A percentile compares a stretch with the other conserved stretches of the same genome.
These are phyloP conservation scores for Dusona sp. DNA, from an alignment of 2,888 invertebrate species.

Conservation along the genomic window DNA sequence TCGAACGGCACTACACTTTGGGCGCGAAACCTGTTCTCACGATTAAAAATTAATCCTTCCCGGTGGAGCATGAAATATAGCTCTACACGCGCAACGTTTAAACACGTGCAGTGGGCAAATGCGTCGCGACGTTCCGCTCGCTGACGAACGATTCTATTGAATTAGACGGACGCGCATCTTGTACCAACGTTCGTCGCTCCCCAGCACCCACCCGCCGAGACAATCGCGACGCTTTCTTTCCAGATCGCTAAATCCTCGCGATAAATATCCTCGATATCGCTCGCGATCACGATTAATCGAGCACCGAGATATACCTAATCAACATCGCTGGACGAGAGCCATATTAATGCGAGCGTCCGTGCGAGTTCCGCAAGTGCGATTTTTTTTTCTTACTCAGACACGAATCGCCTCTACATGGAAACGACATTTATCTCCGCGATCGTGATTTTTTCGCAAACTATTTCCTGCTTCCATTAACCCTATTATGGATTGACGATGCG, in stretches of 20 bases:
- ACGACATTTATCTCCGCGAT: no score
- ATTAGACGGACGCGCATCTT: not conserved
- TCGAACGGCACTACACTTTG: not conserved
- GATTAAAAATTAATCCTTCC: constrained; percentile 1
- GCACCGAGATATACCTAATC: not conserved
- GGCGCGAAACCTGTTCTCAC: not conserved
- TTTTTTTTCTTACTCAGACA: not conserved
- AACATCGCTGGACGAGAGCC: not conserved
- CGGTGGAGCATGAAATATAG: constrained; percentile 1
- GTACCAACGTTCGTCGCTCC: not conserved
- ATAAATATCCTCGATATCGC: constrained; percentile 21
- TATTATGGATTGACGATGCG: not conserved
- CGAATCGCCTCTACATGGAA: not conserved
- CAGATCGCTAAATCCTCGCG: not conserved
- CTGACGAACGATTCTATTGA: not conserved
- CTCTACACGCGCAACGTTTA: not conserved
- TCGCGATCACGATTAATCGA: not conserved
- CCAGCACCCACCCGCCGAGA: not conserved
- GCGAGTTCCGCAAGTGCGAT: not conserved
- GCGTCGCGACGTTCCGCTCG: not conserved
- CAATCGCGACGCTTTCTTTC: not conserved
- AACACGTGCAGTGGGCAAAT: not conserved
- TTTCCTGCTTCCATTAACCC: not conserved
- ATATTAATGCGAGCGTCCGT: not conserved
- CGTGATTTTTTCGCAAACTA: not conserved